Evolutionary conservation across 2,888 invertebrate species (phyloP), one percentile per base, ranked within the genome.

Genomic region (Phlogophora meticulosa): DNA sequence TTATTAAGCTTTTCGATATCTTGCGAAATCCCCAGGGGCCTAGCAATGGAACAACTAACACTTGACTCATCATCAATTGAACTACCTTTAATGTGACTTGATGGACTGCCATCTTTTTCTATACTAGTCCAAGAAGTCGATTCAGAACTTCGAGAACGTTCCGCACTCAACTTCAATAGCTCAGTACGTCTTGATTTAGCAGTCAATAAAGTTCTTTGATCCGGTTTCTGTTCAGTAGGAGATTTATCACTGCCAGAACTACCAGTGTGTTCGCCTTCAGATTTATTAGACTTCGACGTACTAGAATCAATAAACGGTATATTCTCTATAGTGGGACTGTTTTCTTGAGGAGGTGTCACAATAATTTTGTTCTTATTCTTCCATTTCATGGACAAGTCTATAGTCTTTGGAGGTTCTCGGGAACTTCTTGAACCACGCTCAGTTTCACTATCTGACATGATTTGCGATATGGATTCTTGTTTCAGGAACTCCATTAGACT

Each of bases 101-200:
- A 96, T 11, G 97, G 97, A 83, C 97, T 97, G 0, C 94, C 93
- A 86, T 97, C 97, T 88, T 97, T 97, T 87, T 97, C 97, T n/a
- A 97, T 97, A 83, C 97, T 97, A 0, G 98, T 98, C 97, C 97
- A 98, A 0, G 98, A 98, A 38, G 96, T 97, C 0, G 97, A 97
- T 85, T 98, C 98, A 2, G 98, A 98, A 83, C 98, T 98, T 78
- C 97, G 96, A 1, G 98, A 98, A 69, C 97, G 97, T 87, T 98
- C 98, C 1, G 97, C 96, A 78, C 97, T 97, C 28, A 97, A 90
- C 85, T 97, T 97, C 4, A 97, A 90, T 51, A 97, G 86, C 83
- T 96, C 96, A 72, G 93, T 94, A 61, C 96, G 93, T 83, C 94
- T 95, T 4, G 93, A 94, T 77, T 95, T 96, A 0, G 96, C 94